These are phyloP conservation scores for Arion vulgaris DNA, from an alignment of 1,140 invertebrate species.

Conservation along the genomic window DNA sequence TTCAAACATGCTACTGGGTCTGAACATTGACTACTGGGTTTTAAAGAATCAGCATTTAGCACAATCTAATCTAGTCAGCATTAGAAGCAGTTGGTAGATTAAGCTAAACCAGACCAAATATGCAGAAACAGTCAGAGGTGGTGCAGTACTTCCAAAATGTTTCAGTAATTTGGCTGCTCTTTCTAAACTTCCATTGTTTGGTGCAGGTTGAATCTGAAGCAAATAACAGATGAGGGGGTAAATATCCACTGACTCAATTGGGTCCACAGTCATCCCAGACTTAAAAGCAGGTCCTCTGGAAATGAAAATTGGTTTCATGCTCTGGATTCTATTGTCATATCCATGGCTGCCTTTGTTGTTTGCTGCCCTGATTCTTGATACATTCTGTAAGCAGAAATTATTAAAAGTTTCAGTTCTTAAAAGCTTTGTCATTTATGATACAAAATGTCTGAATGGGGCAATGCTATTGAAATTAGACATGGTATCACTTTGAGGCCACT, in stretches of 20 bases:
- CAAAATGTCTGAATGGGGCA: no score
- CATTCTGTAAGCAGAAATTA: conserved; percentile 16
- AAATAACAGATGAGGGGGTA: conserved; percentile 79
- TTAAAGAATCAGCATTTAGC: no score
- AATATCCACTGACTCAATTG: conserved; percentile 79
- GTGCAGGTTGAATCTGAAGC: conserved; percentile 61
- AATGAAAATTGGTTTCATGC: conserved; percentile 81
- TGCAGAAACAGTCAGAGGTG: neutral
- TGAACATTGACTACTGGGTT: no score
- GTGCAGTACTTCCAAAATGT: neutral
- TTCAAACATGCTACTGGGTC: no score
- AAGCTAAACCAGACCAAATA: neutral
- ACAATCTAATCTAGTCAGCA: no score
- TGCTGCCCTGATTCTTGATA: neutral
- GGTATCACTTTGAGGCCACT: no score
- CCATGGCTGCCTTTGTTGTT: conserved; percentile 48
- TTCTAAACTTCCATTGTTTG: conserved; percentile 52
- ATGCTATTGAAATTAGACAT: neutral
- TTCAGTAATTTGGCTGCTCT: conserved; percentile 27
- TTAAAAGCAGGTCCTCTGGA: conserved; percentile 79
- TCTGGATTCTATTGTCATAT: conserved; percentile 43
- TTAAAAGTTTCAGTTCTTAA: no score
- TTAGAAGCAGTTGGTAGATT: no score
- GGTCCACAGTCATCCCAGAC: conserved; percentile 70
- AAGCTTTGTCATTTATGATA: no score